Evolutionary conservation across 2,888 invertebrate species (phyloP).

Genomic region (Tenthredo mesomela): DNA sequence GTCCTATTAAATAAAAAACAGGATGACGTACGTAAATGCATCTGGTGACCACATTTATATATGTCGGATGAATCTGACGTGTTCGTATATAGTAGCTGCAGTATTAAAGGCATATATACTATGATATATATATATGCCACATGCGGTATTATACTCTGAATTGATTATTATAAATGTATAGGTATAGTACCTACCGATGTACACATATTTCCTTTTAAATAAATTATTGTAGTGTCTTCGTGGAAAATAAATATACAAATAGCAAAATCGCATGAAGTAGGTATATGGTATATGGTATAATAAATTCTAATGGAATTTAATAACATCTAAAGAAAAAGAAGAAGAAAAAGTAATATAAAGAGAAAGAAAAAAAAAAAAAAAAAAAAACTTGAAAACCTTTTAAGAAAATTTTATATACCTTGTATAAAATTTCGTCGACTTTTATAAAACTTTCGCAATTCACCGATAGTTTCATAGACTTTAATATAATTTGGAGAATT

Average conservation of each 20-base stretch:
- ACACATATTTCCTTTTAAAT: neutral
- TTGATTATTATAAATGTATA: neutral
- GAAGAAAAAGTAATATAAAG: neutral
- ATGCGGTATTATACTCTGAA: neutral
- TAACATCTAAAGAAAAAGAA: neutral
- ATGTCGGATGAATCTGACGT: neutral
- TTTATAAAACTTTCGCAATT: neutral
- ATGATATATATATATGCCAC: neutral
- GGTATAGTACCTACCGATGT: no score
- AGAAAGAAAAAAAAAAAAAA: neutral
- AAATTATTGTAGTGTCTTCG: neutral
- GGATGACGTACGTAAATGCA: neutral
- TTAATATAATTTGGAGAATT: neutral
- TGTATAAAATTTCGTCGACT: neutral
- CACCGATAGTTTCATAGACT: neutral
- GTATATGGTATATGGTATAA: neutral
- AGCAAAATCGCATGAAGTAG: neutral
- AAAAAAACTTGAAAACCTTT: neutral
- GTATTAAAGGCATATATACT: neutral
- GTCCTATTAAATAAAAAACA: neutral
- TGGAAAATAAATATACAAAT: neutral
- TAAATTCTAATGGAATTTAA: neutral
- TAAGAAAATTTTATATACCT: neutral
- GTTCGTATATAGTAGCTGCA: neutral
- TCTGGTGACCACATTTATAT: conserved; percentile 29